Conservation (phyloP, 2,797 vertebrate genomes). For the Petrocephalus schoutedeni region DNA sequence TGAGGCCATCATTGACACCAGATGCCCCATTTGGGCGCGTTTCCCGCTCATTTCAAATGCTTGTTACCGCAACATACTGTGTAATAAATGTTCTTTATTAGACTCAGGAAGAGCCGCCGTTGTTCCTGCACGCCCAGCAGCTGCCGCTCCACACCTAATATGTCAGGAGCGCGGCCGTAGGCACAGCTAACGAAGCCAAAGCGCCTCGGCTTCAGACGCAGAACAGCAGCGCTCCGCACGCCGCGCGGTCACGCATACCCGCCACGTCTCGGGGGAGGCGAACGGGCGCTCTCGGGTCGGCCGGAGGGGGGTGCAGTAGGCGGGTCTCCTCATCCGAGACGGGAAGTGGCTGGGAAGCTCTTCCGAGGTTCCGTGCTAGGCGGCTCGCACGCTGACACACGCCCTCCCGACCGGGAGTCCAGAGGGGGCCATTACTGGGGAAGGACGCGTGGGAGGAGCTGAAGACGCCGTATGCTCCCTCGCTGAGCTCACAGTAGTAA, state of each 20-base stretch:
- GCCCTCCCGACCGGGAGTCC: constrained; percentile 29
- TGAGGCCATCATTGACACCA: constrained; percentile 5
- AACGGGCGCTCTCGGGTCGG: neutral
- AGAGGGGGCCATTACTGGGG: constrained; percentile 63
- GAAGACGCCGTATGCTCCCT: constrained; percentile 65
- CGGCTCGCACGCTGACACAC: neutral
- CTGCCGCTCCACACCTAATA: neutral
- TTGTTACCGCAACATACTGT: neutral
- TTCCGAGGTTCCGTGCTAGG: neutral
- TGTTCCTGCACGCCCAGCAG: neutral
- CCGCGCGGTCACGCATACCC: neutral
- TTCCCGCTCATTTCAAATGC: constrained; percentile 3
- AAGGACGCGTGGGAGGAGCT: constrained; percentile 56
- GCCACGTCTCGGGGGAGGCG: neutral
- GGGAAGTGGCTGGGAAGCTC: neutral
- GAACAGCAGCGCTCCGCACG: neutral
- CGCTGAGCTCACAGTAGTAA: constrained; percentile 68
- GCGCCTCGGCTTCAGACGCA: neutral
- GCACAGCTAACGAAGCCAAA: neutral
- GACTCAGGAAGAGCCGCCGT: neutral
- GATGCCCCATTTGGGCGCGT: neutral
- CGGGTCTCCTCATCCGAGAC: neutral
- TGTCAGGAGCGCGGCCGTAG: neutral
- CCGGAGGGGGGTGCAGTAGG: neutral
- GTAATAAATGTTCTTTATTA: constrained; percentile 11